Conservation (phyloP, 2,888 invertebrate species). For the Creontiades dilutus region DNA sequence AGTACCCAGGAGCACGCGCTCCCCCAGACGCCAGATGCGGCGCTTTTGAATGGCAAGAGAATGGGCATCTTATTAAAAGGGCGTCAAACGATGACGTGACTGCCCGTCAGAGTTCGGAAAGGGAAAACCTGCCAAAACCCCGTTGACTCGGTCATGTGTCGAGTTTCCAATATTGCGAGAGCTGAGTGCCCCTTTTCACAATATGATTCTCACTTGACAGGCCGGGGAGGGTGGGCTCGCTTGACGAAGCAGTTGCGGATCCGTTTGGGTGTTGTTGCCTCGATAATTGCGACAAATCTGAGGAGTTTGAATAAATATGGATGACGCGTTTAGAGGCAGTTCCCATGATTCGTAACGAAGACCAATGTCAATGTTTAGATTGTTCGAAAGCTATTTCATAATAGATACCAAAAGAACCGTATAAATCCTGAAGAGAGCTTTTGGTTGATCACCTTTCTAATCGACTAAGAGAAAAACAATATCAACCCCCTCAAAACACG, state of each 20-base stretch:
- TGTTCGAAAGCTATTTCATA: too few relatives aligned
- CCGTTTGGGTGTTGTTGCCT: neutral
- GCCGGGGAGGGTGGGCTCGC: neutral
- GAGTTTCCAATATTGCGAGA: slow-evolving; percentile 27
- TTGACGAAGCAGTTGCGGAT: slow-evolving; percentile 29
- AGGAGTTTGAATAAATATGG: neutral
- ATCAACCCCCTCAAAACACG: too few relatives aligned
- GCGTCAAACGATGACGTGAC: slow-evolving; percentile 57
- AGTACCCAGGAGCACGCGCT: neutral
- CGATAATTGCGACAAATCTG: neutral
- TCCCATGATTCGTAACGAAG: too few relatives aligned
- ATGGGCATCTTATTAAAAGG: slow-evolving; percentile 47
- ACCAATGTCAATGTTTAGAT: too few relatives aligned
- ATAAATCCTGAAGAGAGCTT: too few relatives aligned
- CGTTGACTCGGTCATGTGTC: slow-evolving; percentile 27
- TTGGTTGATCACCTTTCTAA: too few relatives aligned
- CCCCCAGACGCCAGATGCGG: slow-evolving; percentile 40
- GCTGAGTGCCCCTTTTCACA: neutral
- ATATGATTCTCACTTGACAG: neutral
- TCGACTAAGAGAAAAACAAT: too few relatives aligned
- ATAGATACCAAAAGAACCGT: too few relatives aligned
- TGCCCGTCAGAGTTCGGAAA: slow-evolving; percentile 33
- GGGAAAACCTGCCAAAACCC: slow-evolving; percentile 34
- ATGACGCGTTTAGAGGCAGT: neutral
- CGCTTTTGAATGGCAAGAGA: slow-evolving; percentile 27